Conservation (phyloP, 2,113 vertebrate species). For the Cromileptes altivelis region DNA sequence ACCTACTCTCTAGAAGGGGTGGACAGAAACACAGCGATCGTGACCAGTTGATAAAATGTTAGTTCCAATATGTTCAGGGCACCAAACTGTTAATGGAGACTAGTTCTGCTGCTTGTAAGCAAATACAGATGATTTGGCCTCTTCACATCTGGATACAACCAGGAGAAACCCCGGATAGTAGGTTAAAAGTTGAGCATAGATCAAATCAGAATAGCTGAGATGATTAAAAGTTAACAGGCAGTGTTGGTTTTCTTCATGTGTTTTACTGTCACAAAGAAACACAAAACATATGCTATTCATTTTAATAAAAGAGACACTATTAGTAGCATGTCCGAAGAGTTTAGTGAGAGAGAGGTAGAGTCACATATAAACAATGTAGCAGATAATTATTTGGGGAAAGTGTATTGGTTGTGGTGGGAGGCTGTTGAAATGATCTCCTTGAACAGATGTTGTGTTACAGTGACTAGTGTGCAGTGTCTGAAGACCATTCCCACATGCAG, state of each 20-base stretch:
- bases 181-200: background rate
- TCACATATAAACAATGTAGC: constrained; percentile 55
- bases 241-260: background rate
- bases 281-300: background rate
- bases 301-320: background rate
- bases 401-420: constrained; percentile 44
- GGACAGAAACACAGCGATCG: background rate
- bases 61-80: background rate
- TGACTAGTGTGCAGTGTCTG: constrained; percentile 55
- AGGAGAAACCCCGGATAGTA: background rate
- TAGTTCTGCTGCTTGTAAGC: background rate
- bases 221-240: constrained; percentile 6
- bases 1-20: background rate
- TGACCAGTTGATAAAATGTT: background rate
- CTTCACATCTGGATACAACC: background rate
- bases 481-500: constrained; percentile 74
- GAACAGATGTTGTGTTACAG: constrained; percentile 77
- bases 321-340: background rate
- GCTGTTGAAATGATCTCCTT: constrained; percentile 72
- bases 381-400: constrained; percentile 64
- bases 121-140: background rate
- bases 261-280: background rate
- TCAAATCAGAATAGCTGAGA: background rate
- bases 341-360: background rate
- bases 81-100: background rate